A percentile compares a stretch with the other conserved stretches of the same genome.
Evolutionary conservation across 1,140 invertebrate genomes (phyloP).

Genomic region (Zaprionus camerounensis): DNA sequence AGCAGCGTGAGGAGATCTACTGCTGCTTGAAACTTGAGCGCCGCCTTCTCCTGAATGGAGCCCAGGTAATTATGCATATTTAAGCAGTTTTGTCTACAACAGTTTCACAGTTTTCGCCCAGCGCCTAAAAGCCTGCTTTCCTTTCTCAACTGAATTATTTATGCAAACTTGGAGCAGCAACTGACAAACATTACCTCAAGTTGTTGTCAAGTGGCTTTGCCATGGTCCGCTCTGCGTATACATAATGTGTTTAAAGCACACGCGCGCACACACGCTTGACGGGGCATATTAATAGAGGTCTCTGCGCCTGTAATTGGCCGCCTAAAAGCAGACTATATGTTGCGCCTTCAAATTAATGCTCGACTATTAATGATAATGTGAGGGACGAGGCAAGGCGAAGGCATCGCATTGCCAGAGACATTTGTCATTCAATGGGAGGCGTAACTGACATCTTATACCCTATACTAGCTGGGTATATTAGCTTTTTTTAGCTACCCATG

Average conservation of each 20-base stretch:
- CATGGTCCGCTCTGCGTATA: conserved; percentile 13
- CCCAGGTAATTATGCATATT: conserved; percentile 82
- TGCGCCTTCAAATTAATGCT: conserved; percentile 70
- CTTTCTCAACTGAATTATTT: conserved; percentile 72
- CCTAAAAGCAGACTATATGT: conserved; percentile 42
- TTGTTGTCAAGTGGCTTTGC: conserved; percentile 50
- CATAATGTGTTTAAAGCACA: conserved; percentile 48
- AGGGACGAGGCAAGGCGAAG: not conserved
- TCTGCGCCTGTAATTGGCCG: conserved; percentile 56
- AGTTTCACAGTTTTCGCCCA: conserved; percentile 63
- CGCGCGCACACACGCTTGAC: not conserved
- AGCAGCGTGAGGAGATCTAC: conserved; percentile 2
- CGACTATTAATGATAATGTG: conserved; percentile 76
- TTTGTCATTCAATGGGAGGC: conserved; percentile 26
- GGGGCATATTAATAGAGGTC: conserved; percentile 34
- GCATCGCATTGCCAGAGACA: conserved; percentile 37
- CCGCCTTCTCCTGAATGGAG: conserved; percentile 24
- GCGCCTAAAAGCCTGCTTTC: conserved; percentile 53
- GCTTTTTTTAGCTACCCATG: too few relatives aligned
- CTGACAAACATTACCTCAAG: conserved; percentile 75
- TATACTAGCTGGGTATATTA: not conserved
- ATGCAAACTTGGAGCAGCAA: conserved; percentile 66
- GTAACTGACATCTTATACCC: conserved; percentile 13
- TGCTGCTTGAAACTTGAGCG: conserved; percentile 28
- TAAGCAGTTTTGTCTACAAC: conserved; percentile 80